A percentile compares a stretch with the other conserved stretches of the same genome.
Evolutionary conservation across 2,797 vertebrate genomes (phyloP).

Genomic region (Myiothlypis chrysogaster): DNA sequence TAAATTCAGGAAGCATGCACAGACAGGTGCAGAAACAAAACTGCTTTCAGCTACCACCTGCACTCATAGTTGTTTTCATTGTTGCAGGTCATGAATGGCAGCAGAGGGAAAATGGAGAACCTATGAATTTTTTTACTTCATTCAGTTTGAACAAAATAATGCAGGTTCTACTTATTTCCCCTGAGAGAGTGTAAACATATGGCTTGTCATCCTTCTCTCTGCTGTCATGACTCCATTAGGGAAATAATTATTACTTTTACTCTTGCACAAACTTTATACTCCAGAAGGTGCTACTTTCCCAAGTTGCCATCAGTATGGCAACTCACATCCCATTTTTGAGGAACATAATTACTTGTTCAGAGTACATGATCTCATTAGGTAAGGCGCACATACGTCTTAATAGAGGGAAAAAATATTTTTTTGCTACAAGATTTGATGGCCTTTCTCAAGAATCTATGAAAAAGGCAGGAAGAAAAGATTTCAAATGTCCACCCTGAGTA

Average conservation of each 20-base stretch:
- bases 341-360: neutral
- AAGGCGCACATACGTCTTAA: neutral
- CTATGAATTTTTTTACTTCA: neutral
- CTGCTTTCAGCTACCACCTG: slow-evolving; percentile 19
- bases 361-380: neutral
- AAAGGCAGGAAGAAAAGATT: neutral
- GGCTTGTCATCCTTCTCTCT: neutral
- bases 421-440: neutral
- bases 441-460: neutral
- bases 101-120: neutral
- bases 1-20: slow-evolving; percentile 26
- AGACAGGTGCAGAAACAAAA: slow-evolving; percentile 2
- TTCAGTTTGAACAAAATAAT: neutral
- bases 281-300: neutral
- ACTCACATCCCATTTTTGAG: neutral
- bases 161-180: neutral
- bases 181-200: neutral
- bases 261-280: neutral
- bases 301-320: neutral
- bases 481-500: neutral
- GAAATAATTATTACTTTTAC: neutral
- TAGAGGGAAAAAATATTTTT: neutral
- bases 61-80: neutral
- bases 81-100: neutral
- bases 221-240: neutral